Evolutionary conservation across 2,113 vertebrate genomes (phyloP).

Genomic region (Salminus brasiliensis): DNA sequence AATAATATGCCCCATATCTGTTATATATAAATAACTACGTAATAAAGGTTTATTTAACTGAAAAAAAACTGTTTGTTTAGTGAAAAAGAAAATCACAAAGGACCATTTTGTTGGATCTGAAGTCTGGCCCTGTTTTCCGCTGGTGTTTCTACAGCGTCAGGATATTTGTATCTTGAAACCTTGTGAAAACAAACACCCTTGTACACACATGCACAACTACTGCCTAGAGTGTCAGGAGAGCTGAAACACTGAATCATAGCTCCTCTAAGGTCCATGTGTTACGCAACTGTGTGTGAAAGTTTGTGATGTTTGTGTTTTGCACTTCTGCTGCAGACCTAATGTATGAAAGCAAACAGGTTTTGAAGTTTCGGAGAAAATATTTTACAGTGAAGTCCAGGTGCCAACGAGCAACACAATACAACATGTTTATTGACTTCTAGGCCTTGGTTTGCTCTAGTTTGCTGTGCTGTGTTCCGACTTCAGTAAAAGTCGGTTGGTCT

Average conservation of each 20-base stretch:
- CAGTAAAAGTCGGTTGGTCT: too few species aligned
- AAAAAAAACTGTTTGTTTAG: too few species aligned
- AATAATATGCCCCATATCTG: too few species aligned
- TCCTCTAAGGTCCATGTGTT: conserved; percentile 26
- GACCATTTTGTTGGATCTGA: background rate
- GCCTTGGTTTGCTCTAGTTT: too few species aligned
- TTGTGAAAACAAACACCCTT: background rate
- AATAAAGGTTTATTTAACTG: too few species aligned
- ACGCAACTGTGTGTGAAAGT: conserved; percentile 41
- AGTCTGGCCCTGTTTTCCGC: background rate
- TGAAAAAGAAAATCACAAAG: too few species aligned
- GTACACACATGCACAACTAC: background rate
- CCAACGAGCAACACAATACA: background rate
- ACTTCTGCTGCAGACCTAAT: too few species aligned
- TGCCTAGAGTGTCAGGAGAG: conserved; percentile 24
- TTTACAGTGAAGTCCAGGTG: too few species aligned
- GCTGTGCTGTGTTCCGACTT: too few species aligned
- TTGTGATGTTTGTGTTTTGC: background rate
- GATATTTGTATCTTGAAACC: background rate
- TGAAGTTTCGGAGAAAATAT: too few species aligned
- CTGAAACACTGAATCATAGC: background rate
- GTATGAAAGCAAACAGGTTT: too few species aligned
- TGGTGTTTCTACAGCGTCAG: background rate
- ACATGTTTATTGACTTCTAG: background rate
- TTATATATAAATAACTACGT: too few species aligned